A percentile compares a stretch with the other conserved stretches of the same genome.
Evolutionary conservation across 2,797 vertebrate species (phyloP).

Genomic region (Lepilemur ruficaudatus): DNA sequence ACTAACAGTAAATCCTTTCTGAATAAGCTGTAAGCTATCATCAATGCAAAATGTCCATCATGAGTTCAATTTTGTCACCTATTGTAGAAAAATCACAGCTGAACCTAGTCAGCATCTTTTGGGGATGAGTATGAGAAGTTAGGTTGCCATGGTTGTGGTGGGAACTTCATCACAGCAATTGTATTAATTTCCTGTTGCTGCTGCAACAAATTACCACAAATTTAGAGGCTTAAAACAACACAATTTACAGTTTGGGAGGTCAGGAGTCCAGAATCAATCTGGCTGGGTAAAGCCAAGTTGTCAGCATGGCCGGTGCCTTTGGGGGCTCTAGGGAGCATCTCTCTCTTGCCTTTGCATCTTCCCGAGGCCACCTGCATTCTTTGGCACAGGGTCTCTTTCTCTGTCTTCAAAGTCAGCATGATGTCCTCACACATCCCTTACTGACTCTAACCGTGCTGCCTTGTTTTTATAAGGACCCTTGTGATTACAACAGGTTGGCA

Average conservation of each 20-base stretch:
- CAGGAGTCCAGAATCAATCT: neutral
- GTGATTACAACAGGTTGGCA: neutral
- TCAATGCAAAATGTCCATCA: neutral
- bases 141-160: no score
- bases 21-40: neutral
- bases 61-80: neutral
- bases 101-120: no score
- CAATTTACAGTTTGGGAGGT: neutral
- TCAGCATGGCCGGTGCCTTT: neutral
- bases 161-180: neutral
- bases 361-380: neutral
- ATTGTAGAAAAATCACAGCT: neutral
- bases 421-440: fast-evolving
- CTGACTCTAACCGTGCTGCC: neutral
- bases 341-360: neutral
- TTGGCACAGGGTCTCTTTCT: neutral
- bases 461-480: neutral
- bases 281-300: neutral
- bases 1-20: neutral
- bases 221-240: neutral
- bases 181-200: neutral
- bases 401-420: neutral
- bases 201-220: neutral
- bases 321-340: neutral
- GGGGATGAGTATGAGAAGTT: neutral